Conservation (phyloP, 2,888 invertebrate species). For the Caenorhabditis becei region DNA sequence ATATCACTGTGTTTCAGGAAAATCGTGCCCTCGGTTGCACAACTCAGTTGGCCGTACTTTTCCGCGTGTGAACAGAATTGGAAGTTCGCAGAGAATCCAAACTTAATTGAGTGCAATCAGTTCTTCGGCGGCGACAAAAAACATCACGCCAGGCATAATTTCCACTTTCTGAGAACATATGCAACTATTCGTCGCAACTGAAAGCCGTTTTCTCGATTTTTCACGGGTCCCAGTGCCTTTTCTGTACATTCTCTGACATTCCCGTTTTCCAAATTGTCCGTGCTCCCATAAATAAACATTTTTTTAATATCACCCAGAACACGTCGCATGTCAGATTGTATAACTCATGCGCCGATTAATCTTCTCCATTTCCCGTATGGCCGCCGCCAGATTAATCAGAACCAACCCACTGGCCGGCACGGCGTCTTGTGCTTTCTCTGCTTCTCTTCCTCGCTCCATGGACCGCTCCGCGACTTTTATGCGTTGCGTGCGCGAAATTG, state of each 20-base stretch:
- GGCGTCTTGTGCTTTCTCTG: too few relatives aligned
- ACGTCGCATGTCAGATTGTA: too few relatives aligned
- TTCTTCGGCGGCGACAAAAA: slow-evolving; percentile 15
- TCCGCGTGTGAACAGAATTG: slow-evolving; percentile 64
- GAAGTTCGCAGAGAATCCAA: slow-evolving; percentile 56
- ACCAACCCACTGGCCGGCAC: too few relatives aligned
- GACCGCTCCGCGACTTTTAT: too few relatives aligned
- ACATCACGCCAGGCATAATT: slow-evolving; percentile 36
- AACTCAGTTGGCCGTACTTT: slow-evolving; percentile 64
- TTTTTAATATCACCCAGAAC: too few relatives aligned
- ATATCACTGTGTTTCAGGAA: slow-evolving; percentile 52
- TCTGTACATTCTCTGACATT: background rate
- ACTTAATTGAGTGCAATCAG: slow-evolving; percentile 60
- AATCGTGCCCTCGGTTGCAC: slow-evolving; percentile 55
- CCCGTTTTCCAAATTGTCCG: too few relatives aligned
- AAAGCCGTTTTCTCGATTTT: background rate
- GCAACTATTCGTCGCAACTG: slow-evolving; percentile 28
- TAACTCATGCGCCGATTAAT: too few relatives aligned
- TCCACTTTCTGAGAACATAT: slow-evolving; percentile 47
- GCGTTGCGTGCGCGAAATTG: too few relatives aligned
- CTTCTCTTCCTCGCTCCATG: too few relatives aligned
- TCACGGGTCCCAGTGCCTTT: slow-evolving; percentile 14
- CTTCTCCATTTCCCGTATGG: too few relatives aligned
- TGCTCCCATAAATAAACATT: too few relatives aligned
- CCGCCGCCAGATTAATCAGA: too few relatives aligned